Conservation (phyloP, 2,797 vertebrate species). For the Hapalemur alaotrensis region DNA sequence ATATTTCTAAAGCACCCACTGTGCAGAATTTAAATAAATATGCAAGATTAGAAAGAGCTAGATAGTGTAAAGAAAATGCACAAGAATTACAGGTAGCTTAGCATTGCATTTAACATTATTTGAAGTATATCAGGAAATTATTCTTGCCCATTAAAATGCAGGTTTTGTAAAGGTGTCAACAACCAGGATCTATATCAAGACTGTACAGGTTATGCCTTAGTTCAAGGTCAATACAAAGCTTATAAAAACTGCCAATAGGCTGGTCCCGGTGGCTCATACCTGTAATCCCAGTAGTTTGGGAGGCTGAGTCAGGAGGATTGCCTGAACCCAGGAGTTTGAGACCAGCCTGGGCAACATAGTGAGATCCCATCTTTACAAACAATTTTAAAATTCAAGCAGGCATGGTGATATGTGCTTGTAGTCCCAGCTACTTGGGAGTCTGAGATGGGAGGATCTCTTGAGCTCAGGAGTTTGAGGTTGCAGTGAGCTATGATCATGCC, state of each 20-base stretch:
- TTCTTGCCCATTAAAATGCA: not conserved
- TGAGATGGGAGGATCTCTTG: not conserved
- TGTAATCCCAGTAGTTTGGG: not conserved
- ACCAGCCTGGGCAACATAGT: not conserved
- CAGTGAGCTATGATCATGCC: not conserved
- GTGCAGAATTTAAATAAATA: not conserved
- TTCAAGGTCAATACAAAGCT: not conserved
- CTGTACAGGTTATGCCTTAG: not conserved
- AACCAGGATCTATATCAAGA: not conserved
- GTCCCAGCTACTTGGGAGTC: not conserved
- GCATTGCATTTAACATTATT: not conserved
- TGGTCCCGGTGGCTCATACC: not conserved
- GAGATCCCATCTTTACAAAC: not conserved
- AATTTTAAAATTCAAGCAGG: too few species aligned
- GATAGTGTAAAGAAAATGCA: not conserved
- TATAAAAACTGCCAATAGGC: not conserved
- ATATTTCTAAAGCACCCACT: not conserved
- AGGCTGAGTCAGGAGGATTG: not conserved
- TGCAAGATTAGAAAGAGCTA: not conserved
- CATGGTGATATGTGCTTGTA: not conserved
- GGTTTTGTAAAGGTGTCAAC: not conserved
- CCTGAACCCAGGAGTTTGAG: not conserved
- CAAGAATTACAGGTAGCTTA: not conserved
- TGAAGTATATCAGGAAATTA: conserved; percentile 32
- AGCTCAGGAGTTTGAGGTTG: not conserved